These are phyloP conservation scores for Hemiprocne comata DNA, from an alignment of 2,113 vertebrate species.

Conservation along the genomic window DNA sequence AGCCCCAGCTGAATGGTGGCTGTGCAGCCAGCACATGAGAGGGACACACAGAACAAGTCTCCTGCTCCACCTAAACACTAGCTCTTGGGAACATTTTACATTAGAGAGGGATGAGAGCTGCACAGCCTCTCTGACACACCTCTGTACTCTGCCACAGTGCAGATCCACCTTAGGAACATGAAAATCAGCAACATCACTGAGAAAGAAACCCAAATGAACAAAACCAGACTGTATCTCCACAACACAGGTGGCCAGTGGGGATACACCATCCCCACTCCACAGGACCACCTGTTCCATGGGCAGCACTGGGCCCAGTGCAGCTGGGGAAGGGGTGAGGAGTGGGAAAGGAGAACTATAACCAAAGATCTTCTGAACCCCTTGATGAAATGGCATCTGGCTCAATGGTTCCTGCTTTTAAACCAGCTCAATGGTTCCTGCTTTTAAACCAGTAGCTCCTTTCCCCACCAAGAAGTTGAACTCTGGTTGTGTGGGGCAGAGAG, in stretches of 20 bases:
- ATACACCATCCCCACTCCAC: background rate
- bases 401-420: background rate
- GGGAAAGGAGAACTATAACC: background rate
- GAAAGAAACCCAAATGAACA: background rate
- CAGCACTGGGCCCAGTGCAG: fast-evolving
- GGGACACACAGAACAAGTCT: background rate
- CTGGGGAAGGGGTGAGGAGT: background rate
- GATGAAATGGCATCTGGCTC: background rate
- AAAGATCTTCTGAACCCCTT: background rate
- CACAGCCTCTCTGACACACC: background rate
- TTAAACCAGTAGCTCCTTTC: background rate
- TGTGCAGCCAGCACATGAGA: background rate
- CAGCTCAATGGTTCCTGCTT: background rate
- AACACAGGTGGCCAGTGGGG: no score
- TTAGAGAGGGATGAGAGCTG: background rate
- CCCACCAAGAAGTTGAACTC: background rate
- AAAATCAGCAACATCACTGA: background rate
- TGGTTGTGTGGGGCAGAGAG: background rate
- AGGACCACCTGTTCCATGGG: fast-evolving
- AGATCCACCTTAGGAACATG: background rate
- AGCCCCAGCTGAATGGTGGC: background rate
- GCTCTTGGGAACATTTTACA: background rate
- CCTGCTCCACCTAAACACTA: background rate
- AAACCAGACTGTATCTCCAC: background rate
- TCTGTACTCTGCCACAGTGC: background rate